Percentiles rank a stretch among this genome's conserved stretches.
phyloP scores from a whole-genome alignment of 1,140 invertebrate species.

The Nephila pilipes region DNA sequence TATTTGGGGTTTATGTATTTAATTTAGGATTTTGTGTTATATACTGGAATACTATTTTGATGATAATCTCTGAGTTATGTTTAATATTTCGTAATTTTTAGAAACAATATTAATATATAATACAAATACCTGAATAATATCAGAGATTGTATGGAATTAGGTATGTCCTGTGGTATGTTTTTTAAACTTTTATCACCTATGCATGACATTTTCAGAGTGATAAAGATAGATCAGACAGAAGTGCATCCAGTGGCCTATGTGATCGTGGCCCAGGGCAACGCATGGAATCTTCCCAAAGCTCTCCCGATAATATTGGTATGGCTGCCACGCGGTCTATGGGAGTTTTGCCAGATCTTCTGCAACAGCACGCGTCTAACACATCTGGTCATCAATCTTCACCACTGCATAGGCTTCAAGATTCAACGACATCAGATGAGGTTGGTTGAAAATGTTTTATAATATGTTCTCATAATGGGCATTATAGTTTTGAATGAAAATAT shows the following conservation, averaged over 20 bases:
- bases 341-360: conserved; percentile 96
- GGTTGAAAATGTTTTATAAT: conserved; percentile 79
- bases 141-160: not conserved
- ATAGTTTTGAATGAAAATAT: not conserved
- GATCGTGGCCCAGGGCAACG: conserved; percentile 83
- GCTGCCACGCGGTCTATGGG: conserved; percentile 79
- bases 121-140: not conserved
- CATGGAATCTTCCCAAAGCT: conserved; percentile 77
- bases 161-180: not conserved
- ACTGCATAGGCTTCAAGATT: conserved; percentile 90
- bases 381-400: conserved; percentile 83
- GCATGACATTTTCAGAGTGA: conserved; percentile 44
- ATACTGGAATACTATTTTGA: too few species aligned
- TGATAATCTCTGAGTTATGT: too few species aligned
- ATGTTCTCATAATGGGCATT: too few species aligned
- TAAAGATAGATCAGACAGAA: conserved; percentile 53
- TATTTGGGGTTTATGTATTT: too few species aligned
- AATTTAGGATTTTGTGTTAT: too few species aligned
- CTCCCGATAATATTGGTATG: conserved; percentile 76
- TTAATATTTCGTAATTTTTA: too few species aligned
- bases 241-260: conserved; percentile 83
- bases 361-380: conserved; percentile 82
- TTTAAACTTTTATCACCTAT: not conserved
- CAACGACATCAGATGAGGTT: conserved; percentile 96
- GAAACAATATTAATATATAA: too few species aligned